Evolutionary conservation across 1,140 invertebrate species (phyloP), one percentile per base, ranked within the genome.

Genomic region (Cherax destructor): DNA sequence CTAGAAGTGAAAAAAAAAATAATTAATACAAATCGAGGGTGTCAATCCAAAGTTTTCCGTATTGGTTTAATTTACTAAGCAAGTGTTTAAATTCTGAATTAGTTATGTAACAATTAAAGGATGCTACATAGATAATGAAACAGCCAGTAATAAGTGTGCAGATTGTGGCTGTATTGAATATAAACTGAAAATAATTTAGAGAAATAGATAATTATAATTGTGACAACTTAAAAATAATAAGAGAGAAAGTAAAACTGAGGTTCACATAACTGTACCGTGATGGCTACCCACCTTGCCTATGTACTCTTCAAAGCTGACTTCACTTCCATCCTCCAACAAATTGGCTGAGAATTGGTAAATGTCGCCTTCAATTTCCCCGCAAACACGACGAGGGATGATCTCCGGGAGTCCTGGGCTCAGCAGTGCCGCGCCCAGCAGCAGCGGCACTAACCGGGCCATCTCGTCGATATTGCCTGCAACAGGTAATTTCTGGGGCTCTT

Each of bases 241-340:
- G 41, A 72, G 24, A 16, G 11, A 21, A 5, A n/a, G 72, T 7
- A 49, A 86, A 47, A 30, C 5, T 21, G 9, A 21, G 74, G 21
- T 69, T 41, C 0, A 74, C 30, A 49, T 6, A 69, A 10, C 72
- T 76, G 21, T 76, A 7, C n/a, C 30, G 56, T 16, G 9, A 16
- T 11, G 30, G 30, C 30, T 41, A 52, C 89, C 79, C 21, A 95
- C 94, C 81, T 95, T 94, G 21, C 94, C 94, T 85, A 91, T 77
- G 93, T 94, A 95, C 47, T 94, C 92, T 10, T 92, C 90, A 78
- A 94, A 91, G 50, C 84, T 87, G 10, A 94, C 50, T 30, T 88
- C 92, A 13, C 85, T 83, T 4, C 88, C 88, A 13, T 92, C 88
- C 9, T 86, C 61, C 0, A 94, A 84, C 24, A 92, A 86, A 3